Percentiles rank a stretch among this genome's conserved stretches.
Evolutionary conservation across 1,140 invertebrate genomes (phyloP).

Genomic region (Bactericera cockerelli): DNA sequence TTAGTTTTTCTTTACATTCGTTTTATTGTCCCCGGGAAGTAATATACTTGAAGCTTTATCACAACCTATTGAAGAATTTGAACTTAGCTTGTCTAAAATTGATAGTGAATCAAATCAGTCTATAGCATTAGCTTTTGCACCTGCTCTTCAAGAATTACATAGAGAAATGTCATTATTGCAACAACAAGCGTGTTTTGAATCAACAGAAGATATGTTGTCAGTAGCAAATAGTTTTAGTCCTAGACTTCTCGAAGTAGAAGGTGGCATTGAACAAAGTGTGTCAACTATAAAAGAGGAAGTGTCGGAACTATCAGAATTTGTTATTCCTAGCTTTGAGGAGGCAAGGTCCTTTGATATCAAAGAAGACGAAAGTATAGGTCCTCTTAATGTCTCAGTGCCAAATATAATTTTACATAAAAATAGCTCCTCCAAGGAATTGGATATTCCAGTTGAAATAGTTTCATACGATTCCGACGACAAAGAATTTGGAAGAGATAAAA

Average conservation of each 20-base stretch:
- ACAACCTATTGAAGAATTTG: conserved; percentile 29
- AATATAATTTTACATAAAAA: not conserved
- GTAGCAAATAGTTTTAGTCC: conserved; percentile 3
- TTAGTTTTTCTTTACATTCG: not conserved
- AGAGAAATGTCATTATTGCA: conserved; percentile 43
- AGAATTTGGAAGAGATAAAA: too few species aligned
- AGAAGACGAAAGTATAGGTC: not conserved
- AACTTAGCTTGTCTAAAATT: conserved; percentile 21
- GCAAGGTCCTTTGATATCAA: not conserved
- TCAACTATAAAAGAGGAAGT: conserved; percentile 15
- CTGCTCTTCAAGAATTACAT: conserved; percentile 39
- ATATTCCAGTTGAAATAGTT: too few species aligned
- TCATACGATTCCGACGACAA: too few species aligned
- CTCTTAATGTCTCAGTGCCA: not conserved
- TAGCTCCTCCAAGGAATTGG: too few species aligned
- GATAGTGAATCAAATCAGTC: conserved; percentile 18
- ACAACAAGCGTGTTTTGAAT: conserved; percentile 27
- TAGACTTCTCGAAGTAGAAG: conserved; percentile 15
- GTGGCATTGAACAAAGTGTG: conserved; percentile 16
- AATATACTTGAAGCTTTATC: conserved; percentile 37
- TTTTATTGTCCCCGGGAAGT: not conserved
- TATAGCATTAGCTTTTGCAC: conserved; percentile 21
- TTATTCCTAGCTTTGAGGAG: not conserved
- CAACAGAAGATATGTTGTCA: not conserved
- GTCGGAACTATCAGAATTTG: conserved; percentile 15